phyloP scores from a whole-genome alignment of 2,797 vertebrate species.

The Steatocranus sp. region DNA sequence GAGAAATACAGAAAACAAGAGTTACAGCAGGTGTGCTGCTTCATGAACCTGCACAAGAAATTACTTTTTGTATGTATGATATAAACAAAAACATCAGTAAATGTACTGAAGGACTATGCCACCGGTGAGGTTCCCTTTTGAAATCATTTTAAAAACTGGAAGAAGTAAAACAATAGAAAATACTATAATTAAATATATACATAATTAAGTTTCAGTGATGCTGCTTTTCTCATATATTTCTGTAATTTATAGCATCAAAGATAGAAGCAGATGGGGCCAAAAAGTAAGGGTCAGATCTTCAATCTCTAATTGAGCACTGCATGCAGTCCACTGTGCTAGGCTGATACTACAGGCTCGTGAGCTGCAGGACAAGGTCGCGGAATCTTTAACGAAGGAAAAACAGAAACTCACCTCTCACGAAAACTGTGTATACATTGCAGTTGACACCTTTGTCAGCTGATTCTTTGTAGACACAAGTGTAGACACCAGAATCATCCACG shows the following conservation, averaged over 20 bases:
- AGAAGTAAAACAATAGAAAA: not conserved
- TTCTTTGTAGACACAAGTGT: slow-evolving; percentile 1
- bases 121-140: not conserved
- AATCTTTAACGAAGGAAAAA: not conserved
- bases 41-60: not conserved
- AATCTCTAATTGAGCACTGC: not conserved
- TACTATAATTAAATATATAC: not conserved
- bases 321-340: not conserved
- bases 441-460: rapidly evolving
- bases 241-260: not conserved
- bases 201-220: not conserved
- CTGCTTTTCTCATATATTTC: not conserved
- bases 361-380: not conserved
- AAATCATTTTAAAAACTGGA: not conserved
- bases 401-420: not conserved
- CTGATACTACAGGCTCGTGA: not conserved
- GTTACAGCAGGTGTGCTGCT: not conserved
- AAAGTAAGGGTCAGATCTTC: not conserved
- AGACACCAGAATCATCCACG: slow-evolving; percentile 6
- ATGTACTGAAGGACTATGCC: not conserved
- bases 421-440: not conserved
- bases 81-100: not conserved
- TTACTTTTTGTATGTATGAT: not conserved
- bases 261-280: not conserved
- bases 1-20: not conserved